phyloP scores from a whole-genome alignment of 2,113 vertebrate species.

The Oryzias javanicus region DNA sequence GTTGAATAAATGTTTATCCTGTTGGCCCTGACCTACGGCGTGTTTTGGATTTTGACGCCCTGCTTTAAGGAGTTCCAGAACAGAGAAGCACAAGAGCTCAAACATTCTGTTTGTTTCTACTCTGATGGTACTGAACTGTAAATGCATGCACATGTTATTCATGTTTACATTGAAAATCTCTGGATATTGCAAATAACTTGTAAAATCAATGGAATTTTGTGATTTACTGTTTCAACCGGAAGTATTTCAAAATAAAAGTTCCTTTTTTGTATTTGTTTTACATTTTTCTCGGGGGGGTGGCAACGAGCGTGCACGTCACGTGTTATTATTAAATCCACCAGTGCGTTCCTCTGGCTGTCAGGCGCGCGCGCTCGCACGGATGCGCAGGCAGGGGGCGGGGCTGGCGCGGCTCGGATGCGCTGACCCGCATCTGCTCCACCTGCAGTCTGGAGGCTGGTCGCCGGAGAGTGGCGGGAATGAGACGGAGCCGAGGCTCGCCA shows the following conservation, averaged over 20 bases:
- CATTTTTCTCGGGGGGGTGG: no score
- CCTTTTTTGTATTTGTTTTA: neutral
- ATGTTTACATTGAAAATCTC: conserved; percentile 54
- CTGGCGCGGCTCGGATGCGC: conserved; percentile 13
- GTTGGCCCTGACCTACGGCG: no score
- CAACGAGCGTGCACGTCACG: no score
- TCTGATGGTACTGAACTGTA: conserved; percentile 34
- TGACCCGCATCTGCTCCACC: conserved; percentile 44
- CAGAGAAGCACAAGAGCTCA: conserved; percentile 35
- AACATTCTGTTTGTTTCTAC: conserved; percentile 10
- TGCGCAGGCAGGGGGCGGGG: conserved; percentile 7
- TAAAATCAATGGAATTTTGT: conserved; percentile 50
- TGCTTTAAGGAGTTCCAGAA: conserved; percentile 13
- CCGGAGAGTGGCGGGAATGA: conserved; percentile 42
- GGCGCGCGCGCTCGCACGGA: neutral
- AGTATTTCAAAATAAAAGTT: conserved; percentile 1
- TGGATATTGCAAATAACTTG: conserved; percentile 54
- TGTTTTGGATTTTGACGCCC: no score
- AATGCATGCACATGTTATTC: conserved; percentile 44
- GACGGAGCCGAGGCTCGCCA: conserved; percentile 24
- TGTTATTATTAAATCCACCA: neutral
- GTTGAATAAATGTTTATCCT: no score
- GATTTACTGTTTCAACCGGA: conserved; percentile 38
- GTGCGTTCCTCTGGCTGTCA: conserved; percentile 6
- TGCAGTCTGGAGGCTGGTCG: conserved; percentile 19